Evolutionary conservation across 1,140 invertebrate species (phyloP), one percentile per base, ranked within the genome.

Genomic region (Hycleus phaleratus): DNA sequence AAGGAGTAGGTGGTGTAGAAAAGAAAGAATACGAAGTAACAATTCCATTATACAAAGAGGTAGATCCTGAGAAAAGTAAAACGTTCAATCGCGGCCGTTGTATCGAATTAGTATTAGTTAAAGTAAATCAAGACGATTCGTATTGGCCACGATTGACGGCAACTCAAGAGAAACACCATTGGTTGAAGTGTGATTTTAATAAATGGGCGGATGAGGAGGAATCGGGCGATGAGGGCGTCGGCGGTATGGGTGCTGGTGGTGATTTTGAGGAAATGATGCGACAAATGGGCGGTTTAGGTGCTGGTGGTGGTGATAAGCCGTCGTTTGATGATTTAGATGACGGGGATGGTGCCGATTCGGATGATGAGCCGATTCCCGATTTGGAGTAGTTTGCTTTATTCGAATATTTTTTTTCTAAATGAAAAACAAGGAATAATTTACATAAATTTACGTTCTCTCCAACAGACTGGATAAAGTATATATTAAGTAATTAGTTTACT

Each of bases 181-280:
- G 95, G 93, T 80, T 98, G 51, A 97, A 95, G 77, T 89, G 93
- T 62, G 95, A 98, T 73, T 98, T 98, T 72, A 88, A 92, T 66
- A 93, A 95, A 75, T 98, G 95, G 94, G 88, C 88, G 73, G 95
- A 98, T 80, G 95, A 98, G 75, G 91, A 74, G 64, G 72, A 73
- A 46, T 72, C 71, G 25, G 72, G 68, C 3, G 72, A 74, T 65
- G 72, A 73, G 63, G 71, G 72, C 54, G 43, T 71, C 9, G 70
- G 70, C 26, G 70, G 69, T 38, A 71, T 71, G 67, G 63, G 59
- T 18, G 66, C 64, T 7, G 70, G 70, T 38, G 69, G 67, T 38
- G 71, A 73, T 65, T 71, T 74, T 57, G 69, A 71, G 44, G 71
- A 74, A 60, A 74, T 74, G 71, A 72, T 74, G 70, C 58, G 68